These are phyloP conservation scores for Geodia barretti DNA, from an alignment of 37 sponge, comb jelly and placozoan genomes.

Conservation along the genomic window DNA sequence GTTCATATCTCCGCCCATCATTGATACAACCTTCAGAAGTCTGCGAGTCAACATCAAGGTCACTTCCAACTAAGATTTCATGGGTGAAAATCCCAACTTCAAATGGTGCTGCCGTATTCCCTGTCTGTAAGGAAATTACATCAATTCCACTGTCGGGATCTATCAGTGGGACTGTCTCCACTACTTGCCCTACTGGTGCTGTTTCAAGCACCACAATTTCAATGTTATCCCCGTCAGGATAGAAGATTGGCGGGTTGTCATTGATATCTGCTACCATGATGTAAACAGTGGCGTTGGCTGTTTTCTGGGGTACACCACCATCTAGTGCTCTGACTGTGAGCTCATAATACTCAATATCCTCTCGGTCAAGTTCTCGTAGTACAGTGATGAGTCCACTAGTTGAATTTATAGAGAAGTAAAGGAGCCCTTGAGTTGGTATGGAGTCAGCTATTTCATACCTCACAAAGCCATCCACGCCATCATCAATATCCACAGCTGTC, in stretches of 20 bases:
- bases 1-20: not conserved
- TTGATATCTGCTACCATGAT: slow-evolving; percentile 63
- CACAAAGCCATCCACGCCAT: slow-evolving; percentile 41
- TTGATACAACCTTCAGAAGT: not conserved
- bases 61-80: not conserved
- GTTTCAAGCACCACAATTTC: slow-evolving; percentile 19
- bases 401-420: slow-evolving; percentile 21
- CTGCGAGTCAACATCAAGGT: not conserved
- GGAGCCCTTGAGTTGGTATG: slow-evolving; percentile 17
- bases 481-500: slow-evolving; percentile 31
- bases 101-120: not conserved
- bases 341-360: slow-evolving; percentile 11
- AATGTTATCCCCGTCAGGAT: slow-evolving; percentile 7
- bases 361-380: slow-evolving; percentile 51
- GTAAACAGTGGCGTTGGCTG: slow-evolving; percentile 23
- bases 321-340: slow-evolving; percentile 56
- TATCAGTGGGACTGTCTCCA: slow-evolving; percentile 3
- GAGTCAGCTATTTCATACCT: slow-evolving; percentile 26
- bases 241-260: slow-evolving; percentile 47
- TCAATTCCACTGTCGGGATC: not conserved
- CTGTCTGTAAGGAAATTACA: not conserved
- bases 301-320: not conserved
- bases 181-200: not conserved
- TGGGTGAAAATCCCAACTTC: not conserved
- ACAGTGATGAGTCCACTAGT: slow-evolving; percentile 43